Evolutionary conservation across 2,888 invertebrate species (phyloP), one percentile per base, ranked within the genome.

Genomic region (Leucophenga maculata): DNA sequence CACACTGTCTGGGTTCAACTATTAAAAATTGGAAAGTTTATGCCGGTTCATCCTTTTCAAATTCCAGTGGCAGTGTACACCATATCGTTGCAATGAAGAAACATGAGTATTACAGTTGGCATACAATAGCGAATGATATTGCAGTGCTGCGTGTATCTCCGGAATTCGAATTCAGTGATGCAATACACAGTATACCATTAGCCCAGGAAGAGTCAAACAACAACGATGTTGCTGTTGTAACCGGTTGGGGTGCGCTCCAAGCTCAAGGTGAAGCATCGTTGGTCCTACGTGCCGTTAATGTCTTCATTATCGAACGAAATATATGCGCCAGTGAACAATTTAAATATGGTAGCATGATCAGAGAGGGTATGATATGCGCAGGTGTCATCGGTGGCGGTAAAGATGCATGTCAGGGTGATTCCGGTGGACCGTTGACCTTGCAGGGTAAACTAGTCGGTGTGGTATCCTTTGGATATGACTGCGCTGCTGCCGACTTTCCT

Each of bases 101-200:
- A 26, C 80, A 86, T 60, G 77, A 76, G 39, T 82, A 85, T 0
- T 92, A 91, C 78, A 88, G 88, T 20, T 83, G 84, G 57, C 73
- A 31, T 20, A 76, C 78, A 0, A 86, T 90, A 88, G 90, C 91
- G 72, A 89, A 89, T 75, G 92, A 92, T 69, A 87, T 92, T n/a
- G 92, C 91, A 0, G 74, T 92, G 0, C 76, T 92, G 6, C 89
- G 89, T 86, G 86, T 92, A 4, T 70, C 86, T 0, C 87, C 84
- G 3, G 85, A 90, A 0, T 81, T 92, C 59, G 72, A 78, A 16
- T 89, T 88, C 59, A 86, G 75, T 68, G 79, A 86, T 0, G 80
- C 72, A 3, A 87, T 90, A 0, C 84, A 85, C 31, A 78, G 88
- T 0, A 88, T 91, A 11, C 73, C 81, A 9, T 79, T 92, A 84